phyloP scores from a whole-genome alignment of 2,888 invertebrate species.

The Petrolisthes manimaculis region DNA sequence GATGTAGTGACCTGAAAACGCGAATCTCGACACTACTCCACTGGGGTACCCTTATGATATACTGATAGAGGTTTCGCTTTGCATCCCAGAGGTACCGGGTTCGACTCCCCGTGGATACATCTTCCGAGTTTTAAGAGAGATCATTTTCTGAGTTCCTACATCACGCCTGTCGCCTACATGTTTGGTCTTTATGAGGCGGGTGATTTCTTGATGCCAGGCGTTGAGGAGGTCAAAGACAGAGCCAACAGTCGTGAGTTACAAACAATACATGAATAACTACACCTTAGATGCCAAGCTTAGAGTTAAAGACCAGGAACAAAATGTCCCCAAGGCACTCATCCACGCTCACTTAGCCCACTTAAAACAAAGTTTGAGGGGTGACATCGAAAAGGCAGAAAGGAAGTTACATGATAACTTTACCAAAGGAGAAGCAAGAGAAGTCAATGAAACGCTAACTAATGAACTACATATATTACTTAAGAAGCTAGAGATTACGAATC shows the following conservation, averaged over 20 bases:
- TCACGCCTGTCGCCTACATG: conserved; percentile 38
- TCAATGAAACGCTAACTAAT: background rate
- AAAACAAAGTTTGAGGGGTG: background rate
- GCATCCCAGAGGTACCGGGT: too few species aligned
- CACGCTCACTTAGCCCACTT: conserved; percentile 6
- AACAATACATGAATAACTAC: background rate
- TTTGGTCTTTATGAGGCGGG: conserved; percentile 22
- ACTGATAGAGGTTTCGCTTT: too few species aligned
- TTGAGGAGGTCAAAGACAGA: background rate
- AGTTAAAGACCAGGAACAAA: background rate
- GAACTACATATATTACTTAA: background rate
- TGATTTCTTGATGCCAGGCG: background rate
- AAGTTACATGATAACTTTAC: conserved; percentile 21
- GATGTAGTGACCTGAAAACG: background rate
- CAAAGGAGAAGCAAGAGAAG: conserved; percentile 15
- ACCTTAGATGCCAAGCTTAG: background rate
- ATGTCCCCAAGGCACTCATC: background rate
- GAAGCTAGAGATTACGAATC: background rate
- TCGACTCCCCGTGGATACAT: too few species aligned
- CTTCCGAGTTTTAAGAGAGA: too few species aligned
- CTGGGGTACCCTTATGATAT: too few species aligned
- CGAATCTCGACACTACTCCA: too few species aligned
- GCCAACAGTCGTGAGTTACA: background rate
- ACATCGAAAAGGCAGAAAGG: conserved; percentile 7
- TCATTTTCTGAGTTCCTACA: too few species aligned